Evolutionary conservation across 2,113 vertebrate genomes (phyloP).

Genomic region (Tachysurus fulvidraco): DNA sequence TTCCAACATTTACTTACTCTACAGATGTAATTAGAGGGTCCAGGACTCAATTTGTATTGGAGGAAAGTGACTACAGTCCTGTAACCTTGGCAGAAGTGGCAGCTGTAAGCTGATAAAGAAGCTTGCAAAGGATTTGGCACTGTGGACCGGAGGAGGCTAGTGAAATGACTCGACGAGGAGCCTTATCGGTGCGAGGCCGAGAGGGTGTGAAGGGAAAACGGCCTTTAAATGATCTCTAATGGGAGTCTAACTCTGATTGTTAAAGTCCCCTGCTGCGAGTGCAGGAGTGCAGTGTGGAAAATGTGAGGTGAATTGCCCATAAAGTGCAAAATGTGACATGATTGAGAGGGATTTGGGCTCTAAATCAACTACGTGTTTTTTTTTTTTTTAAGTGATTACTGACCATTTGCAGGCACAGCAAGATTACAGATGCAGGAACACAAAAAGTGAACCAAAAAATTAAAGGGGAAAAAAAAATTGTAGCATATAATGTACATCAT

Average conservation of each 20-base stretch:
- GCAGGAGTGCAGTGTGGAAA: slow-evolving; percentile 60
- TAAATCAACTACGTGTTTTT: slow-evolving; percentile 61
- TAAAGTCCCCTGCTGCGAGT: slow-evolving; percentile 52
- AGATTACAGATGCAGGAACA: slow-evolving; percentile 15
- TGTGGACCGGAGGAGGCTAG: slow-evolving; percentile 40
- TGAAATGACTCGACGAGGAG: slow-evolving; percentile 48
- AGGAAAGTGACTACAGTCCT: slow-evolving; percentile 42
- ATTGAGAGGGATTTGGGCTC: slow-evolving; percentile 60
- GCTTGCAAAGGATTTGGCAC: slow-evolving; percentile 50
- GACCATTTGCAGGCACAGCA: slow-evolving; percentile 53
- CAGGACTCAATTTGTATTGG: slow-evolving; percentile 1
- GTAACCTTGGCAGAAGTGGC: slow-evolving; percentile 51
- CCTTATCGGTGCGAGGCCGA: slow-evolving; percentile 43
- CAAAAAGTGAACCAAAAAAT: not conserved
- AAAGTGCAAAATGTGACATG: slow-evolving; percentile 67
- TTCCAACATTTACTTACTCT: slow-evolving; percentile 12
- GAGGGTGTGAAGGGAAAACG: slow-evolving; percentile 49
- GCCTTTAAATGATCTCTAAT: slow-evolving; percentile 65
- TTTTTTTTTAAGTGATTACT: slow-evolving; percentile 34
- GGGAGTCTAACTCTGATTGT: slow-evolving; percentile 55
- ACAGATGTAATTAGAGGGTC: slow-evolving; percentile 36
- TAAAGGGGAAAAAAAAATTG: not conserved
- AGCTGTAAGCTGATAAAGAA: slow-evolving; percentile 54
- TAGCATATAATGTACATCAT: not conserved
- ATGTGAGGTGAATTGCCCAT: slow-evolving; percentile 67